Percentiles rank a stretch among this genome's conserved stretches.
Evolutionary conservation across 2,797 vertebrate species (phyloP).

Genomic region (Buphagus erythrorhynchus): DNA sequence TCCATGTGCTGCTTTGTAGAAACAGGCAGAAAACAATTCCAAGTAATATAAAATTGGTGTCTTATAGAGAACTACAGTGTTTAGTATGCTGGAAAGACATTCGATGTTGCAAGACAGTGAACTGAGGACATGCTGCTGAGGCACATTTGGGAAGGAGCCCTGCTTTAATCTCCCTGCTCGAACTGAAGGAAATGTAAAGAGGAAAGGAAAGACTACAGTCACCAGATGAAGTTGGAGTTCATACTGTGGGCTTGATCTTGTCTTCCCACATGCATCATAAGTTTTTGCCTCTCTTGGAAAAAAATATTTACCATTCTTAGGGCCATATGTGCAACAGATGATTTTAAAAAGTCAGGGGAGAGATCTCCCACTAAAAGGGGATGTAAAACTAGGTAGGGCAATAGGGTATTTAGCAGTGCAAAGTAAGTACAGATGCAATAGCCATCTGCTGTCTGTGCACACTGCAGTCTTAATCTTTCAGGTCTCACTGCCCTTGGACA

Average conservation of each 20-base stretch:
- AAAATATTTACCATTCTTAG: not conserved
- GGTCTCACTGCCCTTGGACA: not conserved
- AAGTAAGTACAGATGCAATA: slow-evolving; percentile 36
- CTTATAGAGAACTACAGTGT: not conserved
- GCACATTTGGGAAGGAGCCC: not conserved
- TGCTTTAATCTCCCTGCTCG: not conserved
- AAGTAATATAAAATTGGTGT: slow-evolving; percentile 5
- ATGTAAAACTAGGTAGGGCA: slow-evolving; percentile 33
- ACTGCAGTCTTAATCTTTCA: not conserved
- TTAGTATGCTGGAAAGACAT: not conserved
- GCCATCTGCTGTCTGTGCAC: slow-evolving; percentile 47
- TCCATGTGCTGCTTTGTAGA: not conserved
- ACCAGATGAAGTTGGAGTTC: not conserved
- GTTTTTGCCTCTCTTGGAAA: slow-evolving; percentile 13
- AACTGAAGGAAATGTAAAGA: not conserved
- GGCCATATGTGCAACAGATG: slow-evolving; percentile 48
- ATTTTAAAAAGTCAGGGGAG: not conserved
- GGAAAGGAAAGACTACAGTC: not conserved
- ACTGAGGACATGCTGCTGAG: not conserved
- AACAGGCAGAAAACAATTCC: slow-evolving; percentile 21
- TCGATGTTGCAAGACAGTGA: slow-evolving; percentile 32
- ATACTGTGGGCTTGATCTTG: not conserved
- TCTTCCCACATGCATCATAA: not conserved
- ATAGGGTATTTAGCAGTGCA: slow-evolving; percentile 24
- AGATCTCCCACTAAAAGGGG: not conserved